Evolutionary conservation across 2,888 invertebrate genomes (phyloP).

Genomic region (Baccha elongata): DNA sequence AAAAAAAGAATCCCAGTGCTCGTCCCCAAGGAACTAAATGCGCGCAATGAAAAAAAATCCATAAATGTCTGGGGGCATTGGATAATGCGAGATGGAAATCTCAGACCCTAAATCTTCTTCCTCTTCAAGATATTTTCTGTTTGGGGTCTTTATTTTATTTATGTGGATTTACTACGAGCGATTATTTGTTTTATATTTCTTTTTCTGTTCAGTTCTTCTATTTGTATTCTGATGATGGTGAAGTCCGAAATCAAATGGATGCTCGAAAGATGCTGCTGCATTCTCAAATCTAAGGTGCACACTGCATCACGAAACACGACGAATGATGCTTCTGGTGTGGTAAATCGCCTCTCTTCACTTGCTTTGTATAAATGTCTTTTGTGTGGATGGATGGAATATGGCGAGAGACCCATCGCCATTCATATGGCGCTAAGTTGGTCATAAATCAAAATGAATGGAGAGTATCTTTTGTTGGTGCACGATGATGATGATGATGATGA

Average conservation of each 20-base stretch:
- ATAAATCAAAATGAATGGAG: slow-evolving; percentile 73
- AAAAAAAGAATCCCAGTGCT: slow-evolving; percentile 9
- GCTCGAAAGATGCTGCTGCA: slow-evolving; percentile 51
- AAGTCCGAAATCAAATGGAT: slow-evolving; percentile 44
- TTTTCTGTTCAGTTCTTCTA: slow-evolving; percentile 27
- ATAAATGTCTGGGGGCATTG: slow-evolving; percentile 65
- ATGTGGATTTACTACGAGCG: slow-evolving; percentile 67
- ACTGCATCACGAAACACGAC: slow-evolving; percentile 1
- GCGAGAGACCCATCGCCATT: slow-evolving; percentile 47
- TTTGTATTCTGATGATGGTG: slow-evolving; percentile 32
- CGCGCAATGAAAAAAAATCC: slow-evolving; percentile 68
- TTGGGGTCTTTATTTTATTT: slow-evolving; percentile 73
- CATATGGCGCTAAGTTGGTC: slow-evolving; percentile 74
- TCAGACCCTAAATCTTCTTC: slow-evolving; percentile 67
- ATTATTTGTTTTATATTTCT: slow-evolving; percentile 62
- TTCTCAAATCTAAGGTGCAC: slow-evolving; percentile 3
- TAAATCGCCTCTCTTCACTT: slow-evolving; percentile 50
- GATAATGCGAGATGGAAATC: slow-evolving; percentile 72
- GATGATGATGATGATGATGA: too few relatives aligned
- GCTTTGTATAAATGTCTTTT: slow-evolving; percentile 45
- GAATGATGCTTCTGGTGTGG: slow-evolving; percentile 23
- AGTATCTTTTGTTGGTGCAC: slow-evolving; percentile 23
- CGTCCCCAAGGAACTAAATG: not conserved
- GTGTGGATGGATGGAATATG: slow-evolving; percentile 32
- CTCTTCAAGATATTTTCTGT: slow-evolving; percentile 53